phyloP scores from a whole-genome alignment of 2,113 vertebrate genomes.

The Varanus salvator region DNA sequence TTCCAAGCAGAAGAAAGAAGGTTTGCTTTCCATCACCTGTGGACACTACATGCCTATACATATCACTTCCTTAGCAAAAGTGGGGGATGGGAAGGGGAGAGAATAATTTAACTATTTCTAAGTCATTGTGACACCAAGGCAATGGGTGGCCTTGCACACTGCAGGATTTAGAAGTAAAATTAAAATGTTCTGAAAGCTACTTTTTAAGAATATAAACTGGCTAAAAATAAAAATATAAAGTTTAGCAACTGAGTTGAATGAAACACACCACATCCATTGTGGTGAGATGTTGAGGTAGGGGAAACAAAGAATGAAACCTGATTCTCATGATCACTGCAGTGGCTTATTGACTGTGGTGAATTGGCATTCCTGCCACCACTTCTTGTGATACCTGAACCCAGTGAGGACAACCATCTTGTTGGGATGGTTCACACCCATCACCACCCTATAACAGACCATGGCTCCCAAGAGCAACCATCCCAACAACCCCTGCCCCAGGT shows the following conservation, averaged over 20 bases:
- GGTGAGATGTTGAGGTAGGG: neutral
- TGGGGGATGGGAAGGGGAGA: neutral
- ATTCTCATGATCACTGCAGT: too few relatives aligned
- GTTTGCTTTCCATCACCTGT: neutral
- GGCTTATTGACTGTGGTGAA: too few relatives aligned
- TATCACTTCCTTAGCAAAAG: conserved; percentile 4
- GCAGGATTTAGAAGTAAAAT: conserved; percentile 1
- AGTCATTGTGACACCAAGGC: conserved; percentile 9
- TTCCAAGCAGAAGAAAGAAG: conserved; percentile 2
- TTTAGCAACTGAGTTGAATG: neutral
- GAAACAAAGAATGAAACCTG: conserved; percentile 13
- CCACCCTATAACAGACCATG: too few relatives aligned
- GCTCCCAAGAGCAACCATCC: too few relatives aligned
- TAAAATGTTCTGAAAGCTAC: neutral
- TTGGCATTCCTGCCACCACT: too few relatives aligned
- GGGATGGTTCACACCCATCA: too few relatives aligned
- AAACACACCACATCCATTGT: neutral
- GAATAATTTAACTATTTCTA: conserved; percentile 22
- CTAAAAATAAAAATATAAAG: neutral
- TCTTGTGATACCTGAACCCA: too few relatives aligned
- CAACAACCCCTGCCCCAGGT: too few relatives aligned
- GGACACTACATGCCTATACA: neutral
- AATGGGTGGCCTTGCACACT: neutral
- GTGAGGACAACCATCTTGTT: too few relatives aligned
- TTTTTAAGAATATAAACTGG: conserved; percentile 25